phyloP scores from a whole-genome alignment of 1,140 invertebrate species.

The Orius insidiosus region DNA sequence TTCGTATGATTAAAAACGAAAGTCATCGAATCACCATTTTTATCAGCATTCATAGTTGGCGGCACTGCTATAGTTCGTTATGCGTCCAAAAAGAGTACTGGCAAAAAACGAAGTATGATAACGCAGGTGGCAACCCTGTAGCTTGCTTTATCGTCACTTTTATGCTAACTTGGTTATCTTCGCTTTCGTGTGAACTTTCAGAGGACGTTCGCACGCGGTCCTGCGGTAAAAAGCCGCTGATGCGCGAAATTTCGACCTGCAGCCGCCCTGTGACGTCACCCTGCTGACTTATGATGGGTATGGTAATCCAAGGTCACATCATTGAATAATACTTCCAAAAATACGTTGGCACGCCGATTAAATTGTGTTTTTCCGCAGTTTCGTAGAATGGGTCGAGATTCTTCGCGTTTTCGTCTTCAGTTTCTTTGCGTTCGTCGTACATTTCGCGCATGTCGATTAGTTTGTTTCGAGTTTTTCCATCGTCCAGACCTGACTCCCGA shows the following conservation, averaged over 20 bases:
- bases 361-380: slow-evolving; percentile 89
- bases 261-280: slow-evolving; percentile 82
- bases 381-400: slow-evolving; percentile 82
- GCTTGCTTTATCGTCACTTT: slow-evolving; percentile 65
- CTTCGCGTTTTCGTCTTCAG: slow-evolving; percentile 38
- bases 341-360: slow-evolving; percentile 98
- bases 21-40: slow-evolving; percentile 29
- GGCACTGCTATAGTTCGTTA: slow-evolving; percentile 68
- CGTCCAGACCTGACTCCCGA: slow-evolving; percentile 83
- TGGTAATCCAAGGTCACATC: slow-evolving; percentile 92
- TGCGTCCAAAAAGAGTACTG: slow-evolving; percentile 91
- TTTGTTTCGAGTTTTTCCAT: slow-evolving; percentile 98
- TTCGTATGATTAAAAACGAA: slow-evolving; percentile 67
- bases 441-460: slow-evolving; percentile 95
- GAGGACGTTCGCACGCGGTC: slow-evolving; percentile 71
- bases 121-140: slow-evolving; percentile 71
- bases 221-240: slow-evolving; percentile 67
- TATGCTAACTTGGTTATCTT: slow-evolving; percentile 29
- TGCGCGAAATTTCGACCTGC: slow-evolving; percentile 71
- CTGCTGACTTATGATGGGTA: slow-evolving; percentile 97
- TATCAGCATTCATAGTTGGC: slow-evolving; percentile 52
- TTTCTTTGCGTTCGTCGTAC: slow-evolving; percentile 75
- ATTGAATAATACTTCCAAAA: slow-evolving; percentile 87
- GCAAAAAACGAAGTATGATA: slow-evolving; percentile 96
- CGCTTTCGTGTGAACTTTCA: slow-evolving; percentile 42